These are phyloP conservation scores for Fratercula arctica DNA, from an alignment of 2,797 vertebrate species.

Conservation along the genomic window DNA sequence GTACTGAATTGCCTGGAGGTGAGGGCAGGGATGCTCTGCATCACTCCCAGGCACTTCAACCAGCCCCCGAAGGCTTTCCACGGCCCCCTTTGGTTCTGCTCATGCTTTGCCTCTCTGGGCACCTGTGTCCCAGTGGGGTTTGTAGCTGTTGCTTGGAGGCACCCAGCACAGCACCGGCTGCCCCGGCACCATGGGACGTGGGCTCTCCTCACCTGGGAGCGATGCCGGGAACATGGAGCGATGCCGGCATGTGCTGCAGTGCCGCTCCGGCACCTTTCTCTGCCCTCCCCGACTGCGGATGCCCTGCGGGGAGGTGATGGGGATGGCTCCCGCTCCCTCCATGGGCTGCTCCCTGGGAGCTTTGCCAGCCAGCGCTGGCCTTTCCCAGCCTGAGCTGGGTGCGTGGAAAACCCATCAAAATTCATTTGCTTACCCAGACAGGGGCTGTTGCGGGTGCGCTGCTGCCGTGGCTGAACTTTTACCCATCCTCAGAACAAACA, in stretches of 20 bases:
- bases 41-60: background rate
- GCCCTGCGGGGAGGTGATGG: background rate
- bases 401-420: background rate
- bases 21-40: no score
- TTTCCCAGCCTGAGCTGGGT: background rate
- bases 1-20: background rate
- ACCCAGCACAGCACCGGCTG: background rate
- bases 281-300: background rate
- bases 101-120: background rate
- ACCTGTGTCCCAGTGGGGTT: background rate
- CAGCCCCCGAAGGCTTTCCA: background rate
- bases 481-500: background rate
- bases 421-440: background rate
- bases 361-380: background rate
- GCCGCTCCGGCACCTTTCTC: background rate
- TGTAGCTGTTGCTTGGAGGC: background rate
- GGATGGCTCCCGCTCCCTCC: background rate
- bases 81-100: background rate
- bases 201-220: background rate
- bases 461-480: background rate
- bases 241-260: rapidly evolving
- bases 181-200: background rate
- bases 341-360: rapidly evolving
- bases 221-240: background rate
- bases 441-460: rapidly evolving